A percentile compares a stretch with the other conserved stretches of the same genome.
These are phyloP conservation scores for Prunella fulvescens DNA, from an alignment of 2,113 vertebrate species.

Conservation along the genomic window DNA sequence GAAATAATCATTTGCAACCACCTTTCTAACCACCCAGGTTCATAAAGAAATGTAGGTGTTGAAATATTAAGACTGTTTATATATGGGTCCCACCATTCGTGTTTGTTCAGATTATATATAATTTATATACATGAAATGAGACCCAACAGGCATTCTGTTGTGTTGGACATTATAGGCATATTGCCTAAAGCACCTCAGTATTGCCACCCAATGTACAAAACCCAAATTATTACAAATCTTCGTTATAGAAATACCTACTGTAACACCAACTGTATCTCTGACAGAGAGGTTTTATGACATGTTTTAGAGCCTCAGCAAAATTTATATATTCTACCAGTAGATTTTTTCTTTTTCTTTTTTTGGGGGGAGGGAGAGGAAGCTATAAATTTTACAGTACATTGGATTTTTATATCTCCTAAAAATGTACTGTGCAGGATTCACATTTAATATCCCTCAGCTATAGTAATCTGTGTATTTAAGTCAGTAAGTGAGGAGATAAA, in stretches of 20 bases:
- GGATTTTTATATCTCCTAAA: conserved; percentile 75
- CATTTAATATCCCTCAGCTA: conserved; percentile 57
- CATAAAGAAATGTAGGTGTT: conserved; percentile 61
- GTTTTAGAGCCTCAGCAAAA: conserved; percentile 72
- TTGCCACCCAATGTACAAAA: conserved; percentile 66
- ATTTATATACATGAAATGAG: conserved; percentile 67
- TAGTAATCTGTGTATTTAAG: conserved; percentile 65
- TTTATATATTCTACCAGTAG: conserved; percentile 68
- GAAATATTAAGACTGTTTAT: conserved; percentile 74
- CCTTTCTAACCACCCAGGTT: conserved; percentile 60
- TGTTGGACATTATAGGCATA: conserved; percentile 53
- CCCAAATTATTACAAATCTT: conserved; percentile 71
- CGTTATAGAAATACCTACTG: conserved; percentile 58
- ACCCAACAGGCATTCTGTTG: conserved; percentile 66
- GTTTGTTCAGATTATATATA: conserved; percentile 66
- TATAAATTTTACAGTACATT: conserved; percentile 71
- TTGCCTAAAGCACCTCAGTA: conserved; percentile 29
- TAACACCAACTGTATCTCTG: conserved; percentile 67
- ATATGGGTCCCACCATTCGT: conserved; percentile 56
- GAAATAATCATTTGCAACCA: conserved; percentile 75
- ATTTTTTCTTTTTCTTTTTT: background rate
- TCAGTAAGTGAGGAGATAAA: conserved; percentile 60
- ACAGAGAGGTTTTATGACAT: conserved; percentile 72
- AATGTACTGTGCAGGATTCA: conserved; percentile 64
- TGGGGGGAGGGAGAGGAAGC: conserved; percentile 31